Evolutionary conservation across 2,888 invertebrate genomes (phyloP), one percentile per base, ranked within the genome.

Genomic region (Gastracanthus pulcherrimus): DNA sequence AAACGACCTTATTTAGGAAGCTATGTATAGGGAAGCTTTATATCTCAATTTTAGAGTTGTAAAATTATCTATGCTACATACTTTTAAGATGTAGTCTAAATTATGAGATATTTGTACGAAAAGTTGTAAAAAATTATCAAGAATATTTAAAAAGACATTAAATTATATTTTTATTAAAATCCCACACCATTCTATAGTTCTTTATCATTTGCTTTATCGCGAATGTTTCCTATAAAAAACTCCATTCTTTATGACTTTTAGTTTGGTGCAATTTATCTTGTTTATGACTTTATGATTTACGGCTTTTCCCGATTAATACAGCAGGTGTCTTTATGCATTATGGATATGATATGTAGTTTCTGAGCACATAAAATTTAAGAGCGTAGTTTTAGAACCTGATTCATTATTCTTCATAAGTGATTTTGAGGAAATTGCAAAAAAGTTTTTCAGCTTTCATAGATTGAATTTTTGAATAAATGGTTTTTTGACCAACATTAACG

Each of bases 201-300:
- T 9, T 41, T 9, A 26, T 23, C 2, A 11, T 3, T 3, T 41
- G 5, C 41, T 60, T 60, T 34, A n/a, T 6, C n/a, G 29, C 16
- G 7, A 60, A 41, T 41, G 11, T 13, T 41, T 41, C 13, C 5
- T 7, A 13, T 41, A n/a, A 26, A 55, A 51, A 23, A 23, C 6
- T 55, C 9, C 9, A 9, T 55, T 55, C n/a, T 55, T 26, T 55
- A 55, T 55, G 55, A 55, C 55, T 55, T 55, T 26, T 55, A 55
- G 55, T 55, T 55, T 11, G 19, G 55, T 55, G 23, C n/a, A 55
- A 26, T 55, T 26, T 23, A 55, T 55, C n/a, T 9, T 26, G 26
- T 55, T 55, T 26, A 55, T n/a, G 55, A 55, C 55, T 55, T 55
- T 26, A 26, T 55, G 55, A 55, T 55, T 55, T 55, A 55, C n/a